Evolutionary conservation across 2,797 vertebrate genomes (phyloP), one percentile per base, ranked within the genome.

Genomic region (Antrozous pallidus): DNA sequence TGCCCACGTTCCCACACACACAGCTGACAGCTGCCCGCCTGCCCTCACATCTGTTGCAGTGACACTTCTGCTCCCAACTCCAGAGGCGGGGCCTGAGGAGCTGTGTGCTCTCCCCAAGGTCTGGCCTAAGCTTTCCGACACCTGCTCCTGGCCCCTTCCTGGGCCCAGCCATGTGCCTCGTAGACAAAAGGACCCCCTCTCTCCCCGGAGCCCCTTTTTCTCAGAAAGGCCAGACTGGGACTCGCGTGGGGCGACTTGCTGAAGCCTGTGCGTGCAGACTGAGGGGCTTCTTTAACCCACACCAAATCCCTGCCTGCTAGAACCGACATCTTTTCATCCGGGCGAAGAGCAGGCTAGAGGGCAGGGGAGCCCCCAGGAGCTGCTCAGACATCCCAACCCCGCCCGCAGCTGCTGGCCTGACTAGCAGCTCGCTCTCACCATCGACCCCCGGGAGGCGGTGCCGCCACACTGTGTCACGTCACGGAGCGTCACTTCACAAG

Each of bases 401-500:
- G 61, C 24, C 26, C 58, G 11, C 42, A 11, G 56, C 56, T 6
- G 2, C 1, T 16, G 14, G 38, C 54, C 0, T 11, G 47, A 42
- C 24, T 20, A 61, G 28, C 38, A 58, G 0, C 36, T 28, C 0
- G 1, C 14, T 38, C 40, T 31, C 51, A 65, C 45, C 5, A 33
- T n/a, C 67, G 56, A 49, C 86, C 51, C 38, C 28, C 14, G 40
- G 22, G 17, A 77, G 71, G 17, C 49, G 4, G 5, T 0, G 14
- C 22, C 0, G 4, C 54, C 5, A 2, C 22, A 26, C 8, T 31
- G n/a, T 61, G 40, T 33, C n/a, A 40, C 0, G 28, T 1, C 1
- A 33, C 65, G 24, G 11, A 38, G 36, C 20, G 20, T 74, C 78
- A 28, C 58, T 71, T n/a, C 24, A 28, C 3, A 7, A 12, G 38